phyloP scores from a whole-genome alignment of 2,113 vertebrate species.

The Gorilla gorilla region DNA sequence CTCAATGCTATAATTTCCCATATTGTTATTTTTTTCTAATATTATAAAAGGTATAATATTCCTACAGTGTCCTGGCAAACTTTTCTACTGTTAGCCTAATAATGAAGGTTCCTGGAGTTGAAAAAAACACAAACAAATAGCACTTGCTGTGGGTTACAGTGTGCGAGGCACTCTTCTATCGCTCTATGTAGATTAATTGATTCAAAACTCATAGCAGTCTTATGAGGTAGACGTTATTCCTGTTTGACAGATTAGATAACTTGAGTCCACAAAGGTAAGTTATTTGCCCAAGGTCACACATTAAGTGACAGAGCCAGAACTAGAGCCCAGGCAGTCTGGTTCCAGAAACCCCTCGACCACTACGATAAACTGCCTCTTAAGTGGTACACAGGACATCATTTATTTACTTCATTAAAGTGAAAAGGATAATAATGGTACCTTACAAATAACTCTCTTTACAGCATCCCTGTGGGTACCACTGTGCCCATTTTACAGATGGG shows the following conservation, averaged over 20 bases:
- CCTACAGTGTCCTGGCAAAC: not conserved
- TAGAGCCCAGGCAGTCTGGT: not conserved
- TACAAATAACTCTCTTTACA: not conserved
- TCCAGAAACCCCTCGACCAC: not conserved
- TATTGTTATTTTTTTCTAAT: not conserved
- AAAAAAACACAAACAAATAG: not conserved
- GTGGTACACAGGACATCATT: not conserved
- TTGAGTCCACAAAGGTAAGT: not conserved
- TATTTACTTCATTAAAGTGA: not conserved
- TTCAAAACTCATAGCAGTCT: not conserved
- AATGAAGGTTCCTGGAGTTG: not conserved
- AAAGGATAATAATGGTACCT: not conserved
- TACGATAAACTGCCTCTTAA: rapidly evolving
- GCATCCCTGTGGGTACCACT: not conserved
- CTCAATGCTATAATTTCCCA: not conserved
- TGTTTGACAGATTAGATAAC: not conserved
- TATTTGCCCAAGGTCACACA: not conserved
- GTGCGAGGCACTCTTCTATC: not conserved
- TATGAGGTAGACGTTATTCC: not conserved
- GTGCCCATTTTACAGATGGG: not conserved
- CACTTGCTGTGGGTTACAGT: not conserved
- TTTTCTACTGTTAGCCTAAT: not conserved
- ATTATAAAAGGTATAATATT: not conserved
- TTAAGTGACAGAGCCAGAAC: not conserved
- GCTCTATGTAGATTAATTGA: not conserved